Evolutionary conservation across 2,888 invertebrate species (phyloP).

Genomic region (Hetaerina titia): DNA sequence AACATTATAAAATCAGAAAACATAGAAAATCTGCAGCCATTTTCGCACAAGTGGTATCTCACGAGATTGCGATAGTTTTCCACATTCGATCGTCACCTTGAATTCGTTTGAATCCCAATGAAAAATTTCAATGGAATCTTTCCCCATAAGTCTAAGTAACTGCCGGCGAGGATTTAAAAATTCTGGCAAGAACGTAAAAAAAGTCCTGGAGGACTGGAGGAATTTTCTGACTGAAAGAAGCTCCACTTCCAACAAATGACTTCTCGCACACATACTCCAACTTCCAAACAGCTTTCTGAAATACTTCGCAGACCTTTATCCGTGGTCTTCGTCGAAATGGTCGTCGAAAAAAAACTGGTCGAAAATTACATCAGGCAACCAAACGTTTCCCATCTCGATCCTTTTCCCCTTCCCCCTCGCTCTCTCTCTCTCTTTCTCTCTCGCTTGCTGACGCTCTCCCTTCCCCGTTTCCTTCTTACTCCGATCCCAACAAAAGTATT

Average conservation of each 20-base stretch:
- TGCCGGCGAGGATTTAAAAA: no score
- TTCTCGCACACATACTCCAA: neutral
- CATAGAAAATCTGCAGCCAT: no score
- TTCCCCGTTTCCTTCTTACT: no score
- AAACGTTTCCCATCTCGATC: neutral
- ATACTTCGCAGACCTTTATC: constrained; percentile 21
- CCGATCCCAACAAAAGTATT: neutral
- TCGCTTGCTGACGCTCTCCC: neutral
- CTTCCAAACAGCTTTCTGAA: neutral
- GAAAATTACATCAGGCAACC: neutral
- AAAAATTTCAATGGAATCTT: no score
- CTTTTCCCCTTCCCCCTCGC: neutral
- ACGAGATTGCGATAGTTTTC: no score
- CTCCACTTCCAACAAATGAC: neutral
- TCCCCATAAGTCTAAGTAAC: no score
- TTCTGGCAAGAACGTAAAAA: no score
- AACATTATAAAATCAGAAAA: no score
- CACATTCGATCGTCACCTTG: no score
- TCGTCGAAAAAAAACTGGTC: neutral
- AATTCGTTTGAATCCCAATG: no score
- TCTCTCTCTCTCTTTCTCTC: neutral
- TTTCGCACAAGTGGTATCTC: no score
- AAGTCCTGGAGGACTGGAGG: neutral
- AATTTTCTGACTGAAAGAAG: neutral
- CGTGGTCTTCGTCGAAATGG: neutral